Percentiles rank a stretch among this genome's conserved stretches.
These are phyloP conservation scores for Poliocrania exsul DNA, from an alignment of 2,797 vertebrate species.

Conservation along the genomic window DNA sequence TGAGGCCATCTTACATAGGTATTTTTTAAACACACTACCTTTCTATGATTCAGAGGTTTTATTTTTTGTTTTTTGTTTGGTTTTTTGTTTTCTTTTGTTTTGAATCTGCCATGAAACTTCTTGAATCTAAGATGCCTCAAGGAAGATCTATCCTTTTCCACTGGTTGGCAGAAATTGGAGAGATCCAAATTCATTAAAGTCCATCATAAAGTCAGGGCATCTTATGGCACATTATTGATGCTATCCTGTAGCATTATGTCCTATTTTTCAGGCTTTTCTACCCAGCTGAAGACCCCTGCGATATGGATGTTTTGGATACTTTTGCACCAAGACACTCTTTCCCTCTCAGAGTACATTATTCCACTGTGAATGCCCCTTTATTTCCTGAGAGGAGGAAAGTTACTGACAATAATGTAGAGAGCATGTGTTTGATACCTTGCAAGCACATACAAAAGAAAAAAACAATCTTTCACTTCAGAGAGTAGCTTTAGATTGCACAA, in stretches of 20 bases:
- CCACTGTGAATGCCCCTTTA: background rate
- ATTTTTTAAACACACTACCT: background rate
- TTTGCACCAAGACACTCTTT: background rate
- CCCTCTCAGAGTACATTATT: background rate
- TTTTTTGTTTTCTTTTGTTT: background rate
- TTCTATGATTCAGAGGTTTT: background rate
- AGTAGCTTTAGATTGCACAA: background rate
- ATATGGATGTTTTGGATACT: background rate
- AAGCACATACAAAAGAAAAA: background rate
- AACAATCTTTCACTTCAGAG: background rate
- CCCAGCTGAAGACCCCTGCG: background rate
- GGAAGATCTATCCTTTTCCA: background rate
- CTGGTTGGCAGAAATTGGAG: background rate
- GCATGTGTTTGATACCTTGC: background rate
- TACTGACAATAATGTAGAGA: background rate
- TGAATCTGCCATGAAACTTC: background rate
- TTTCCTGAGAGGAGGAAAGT: background rate
- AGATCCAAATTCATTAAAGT: background rate
- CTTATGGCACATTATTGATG: background rate
- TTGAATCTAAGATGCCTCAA: background rate
- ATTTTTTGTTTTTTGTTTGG: background rate
- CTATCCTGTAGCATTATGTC: background rate
- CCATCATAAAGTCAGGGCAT: background rate
- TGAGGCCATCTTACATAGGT: background rate
- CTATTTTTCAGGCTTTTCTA: background rate